Evolutionary conservation across 2,888 invertebrate species (phyloP), one percentile per base, ranked within the genome.

Genomic region (Camptogramma bilineatum): DNA sequence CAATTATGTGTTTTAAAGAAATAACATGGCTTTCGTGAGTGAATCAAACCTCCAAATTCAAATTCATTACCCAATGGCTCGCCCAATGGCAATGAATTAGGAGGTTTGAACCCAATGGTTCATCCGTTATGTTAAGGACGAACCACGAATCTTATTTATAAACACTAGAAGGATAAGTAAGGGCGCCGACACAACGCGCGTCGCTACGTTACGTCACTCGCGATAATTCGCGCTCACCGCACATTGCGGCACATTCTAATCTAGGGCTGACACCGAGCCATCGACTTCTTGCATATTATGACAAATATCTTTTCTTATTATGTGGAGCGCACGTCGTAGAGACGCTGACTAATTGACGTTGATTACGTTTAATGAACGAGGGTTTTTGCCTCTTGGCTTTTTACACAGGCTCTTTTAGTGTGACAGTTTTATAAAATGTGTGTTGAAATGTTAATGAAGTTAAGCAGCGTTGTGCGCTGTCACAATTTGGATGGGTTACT

Each of bases 231-330:
- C 51, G 69, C 53, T 56, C 64, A 54, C 59, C 52, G 64, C 72
- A 55, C 46, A 70, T 78, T 78, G 68, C 76, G 68, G 76, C 78
- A 78, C 71, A 42, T 4, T 46, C 55, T 51, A 44, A 56, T 56
- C 21, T 44, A 65, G 64, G 60, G 64, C 56, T 65, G 62, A 61
- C 61, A 53, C 46, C 28, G 5, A 54, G 61, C 21, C 61, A 54
- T 57, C 4, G 7, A 51, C 21, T 50, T 56, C 57, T 61, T 53
- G 13, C 42, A 52, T 51, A 16, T 46, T 16, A 52, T 56, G 58
- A 47, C 39, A 59, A 59, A 59, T 47, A 5, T 28, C 17, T 28
- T 24, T 7, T 9, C 31, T 16, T 39, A 50, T 55, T 51, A 24
- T 34, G 50, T 58, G 13, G 51, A 58, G 31, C 50, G 34, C 50